Conservation (phyloP, 2,888 invertebrate species). For the Tipula unca region DNA sequence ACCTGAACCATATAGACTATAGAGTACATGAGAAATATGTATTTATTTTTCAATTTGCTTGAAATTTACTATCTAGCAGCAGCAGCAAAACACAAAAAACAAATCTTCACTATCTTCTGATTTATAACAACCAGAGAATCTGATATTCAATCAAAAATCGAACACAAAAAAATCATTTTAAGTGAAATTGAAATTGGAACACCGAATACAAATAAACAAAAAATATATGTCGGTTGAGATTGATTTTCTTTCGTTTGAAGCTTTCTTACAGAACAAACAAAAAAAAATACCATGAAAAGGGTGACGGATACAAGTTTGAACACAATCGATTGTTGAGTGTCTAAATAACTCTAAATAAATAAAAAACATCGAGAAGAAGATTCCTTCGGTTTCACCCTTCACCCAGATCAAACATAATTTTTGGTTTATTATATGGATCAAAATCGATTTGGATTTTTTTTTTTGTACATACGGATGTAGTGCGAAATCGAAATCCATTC, state of each 20-base stretch:
- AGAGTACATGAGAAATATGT: neutral
- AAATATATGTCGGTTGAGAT: neutral
- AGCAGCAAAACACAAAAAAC: neutral
- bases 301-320: neutral
- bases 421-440: neutral
- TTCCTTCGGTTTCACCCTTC: neutral
- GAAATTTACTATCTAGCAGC: neutral
- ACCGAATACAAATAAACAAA: neutral
- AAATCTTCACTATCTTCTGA: neutral
- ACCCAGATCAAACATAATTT: neutral
- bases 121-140: neutral
- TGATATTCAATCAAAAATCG: neutral
- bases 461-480: too few species aligned
- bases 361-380: neutral
- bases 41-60: neutral
- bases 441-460: neutral
- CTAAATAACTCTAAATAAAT: neutral
- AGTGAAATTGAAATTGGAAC: neutral
- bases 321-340: neutral
- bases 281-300: neutral
- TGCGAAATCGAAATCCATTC: neutral
- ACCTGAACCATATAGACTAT: too few species aligned
- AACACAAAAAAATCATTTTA: neutral
- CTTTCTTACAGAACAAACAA: neutral
- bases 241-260: neutral